Percentiles rank a stretch among this genome's conserved stretches.
Evolutionary conservation across 1,140 invertebrate genomes (phyloP).

Genomic region (Megalonaias nervosa): DNA sequence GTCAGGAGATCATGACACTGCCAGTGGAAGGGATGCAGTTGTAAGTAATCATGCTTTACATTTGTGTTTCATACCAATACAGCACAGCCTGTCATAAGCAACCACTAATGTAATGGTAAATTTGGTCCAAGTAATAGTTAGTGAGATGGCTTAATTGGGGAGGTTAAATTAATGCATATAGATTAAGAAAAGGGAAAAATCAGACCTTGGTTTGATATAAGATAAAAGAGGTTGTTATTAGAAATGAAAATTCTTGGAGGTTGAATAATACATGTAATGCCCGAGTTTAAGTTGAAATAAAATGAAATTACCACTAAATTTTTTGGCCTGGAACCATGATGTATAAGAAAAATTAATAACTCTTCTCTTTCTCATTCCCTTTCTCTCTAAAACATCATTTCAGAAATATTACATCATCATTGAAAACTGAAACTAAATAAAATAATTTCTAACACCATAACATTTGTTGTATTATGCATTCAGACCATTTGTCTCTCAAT

Average conservation of each 20-base stretch:
- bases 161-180: not conserved
- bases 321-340: no score
- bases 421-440: no score
- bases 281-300: no score
- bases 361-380: no score
- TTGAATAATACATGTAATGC: no score
- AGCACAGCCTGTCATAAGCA: not conserved
- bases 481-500: no score
- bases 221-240: not conserved
- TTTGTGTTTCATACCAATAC: not conserved
- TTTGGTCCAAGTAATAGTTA: not conserved
- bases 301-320: no score
- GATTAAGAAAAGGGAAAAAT: not conserved
- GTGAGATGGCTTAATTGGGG: not conserved
- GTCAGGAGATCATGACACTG: slow-evolving; percentile 50
- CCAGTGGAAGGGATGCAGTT: slow-evolving; percentile 57
- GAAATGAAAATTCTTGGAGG: not conserved
- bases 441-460: no score
- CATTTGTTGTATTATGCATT: no score
- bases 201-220: not conserved
- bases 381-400: no score
- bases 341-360: no score
- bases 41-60: slow-evolving; percentile 40
- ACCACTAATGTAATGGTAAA: not conserved
- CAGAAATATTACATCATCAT: no score